phyloP scores from a whole-genome alignment of 2,888 invertebrate species.

The Ochropleura plecta region DNA sequence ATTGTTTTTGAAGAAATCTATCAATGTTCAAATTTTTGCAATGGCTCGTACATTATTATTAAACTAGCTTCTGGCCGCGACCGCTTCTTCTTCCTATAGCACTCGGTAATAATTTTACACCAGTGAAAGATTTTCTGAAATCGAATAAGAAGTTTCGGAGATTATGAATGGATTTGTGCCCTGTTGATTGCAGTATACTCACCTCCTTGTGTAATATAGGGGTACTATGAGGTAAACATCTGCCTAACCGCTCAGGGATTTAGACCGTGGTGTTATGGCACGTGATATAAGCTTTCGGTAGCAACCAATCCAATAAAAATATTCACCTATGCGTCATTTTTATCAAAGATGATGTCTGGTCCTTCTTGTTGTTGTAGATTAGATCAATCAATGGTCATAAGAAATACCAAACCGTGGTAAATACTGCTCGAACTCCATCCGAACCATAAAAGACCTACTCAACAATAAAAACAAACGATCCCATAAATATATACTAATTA shows the following conservation, averaged over 20 bases:
- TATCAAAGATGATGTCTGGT: not conserved
- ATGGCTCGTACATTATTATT: not conserved
- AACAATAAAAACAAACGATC: slow-evolving; percentile 41
- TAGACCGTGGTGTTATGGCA: too few species aligned
- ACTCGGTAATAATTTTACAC: not conserved
- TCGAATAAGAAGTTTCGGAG: too few species aligned
- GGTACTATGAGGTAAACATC: too few species aligned
- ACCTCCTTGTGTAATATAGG: too few species aligned
- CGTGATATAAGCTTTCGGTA: not conserved
- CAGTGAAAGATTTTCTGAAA: too few species aligned
- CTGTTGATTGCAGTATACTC: too few species aligned
- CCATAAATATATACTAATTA: slow-evolving; percentile 47
- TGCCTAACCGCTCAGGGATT: too few species aligned
- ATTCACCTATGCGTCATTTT: not conserved
- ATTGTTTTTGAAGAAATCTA: not conserved
- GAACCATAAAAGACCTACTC: slow-evolving; percentile 37
- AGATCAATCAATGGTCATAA: slow-evolving; percentile 2
- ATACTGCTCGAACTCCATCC: slow-evolving; percentile 27
- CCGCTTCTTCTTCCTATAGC: not conserved
- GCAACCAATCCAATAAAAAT: not conserved
- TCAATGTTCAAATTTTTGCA: not conserved
- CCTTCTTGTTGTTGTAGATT: not conserved
- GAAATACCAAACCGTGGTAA: slow-evolving; percentile 23
- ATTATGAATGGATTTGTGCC: too few species aligned
- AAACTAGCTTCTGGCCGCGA: not conserved